A percentile compares a stretch with the other conserved stretches of the same genome.
These are phyloP conservation scores for Tetraodon nigroviridis DNA, from an alignment of 2,113 vertebrate genomes.

Conservation along the genomic window DNA sequence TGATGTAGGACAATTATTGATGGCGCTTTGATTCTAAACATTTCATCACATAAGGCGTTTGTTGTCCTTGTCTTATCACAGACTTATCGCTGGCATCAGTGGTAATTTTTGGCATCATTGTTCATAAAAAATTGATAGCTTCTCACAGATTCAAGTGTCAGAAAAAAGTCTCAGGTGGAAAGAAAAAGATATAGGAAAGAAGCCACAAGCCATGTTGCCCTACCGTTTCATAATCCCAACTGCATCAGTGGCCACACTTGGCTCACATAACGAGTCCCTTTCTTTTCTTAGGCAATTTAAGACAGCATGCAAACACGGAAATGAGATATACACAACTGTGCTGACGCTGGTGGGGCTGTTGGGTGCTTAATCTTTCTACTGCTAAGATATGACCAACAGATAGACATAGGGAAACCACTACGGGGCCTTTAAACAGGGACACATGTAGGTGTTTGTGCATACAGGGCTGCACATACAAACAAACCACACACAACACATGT, in stretches of 20 bases:
- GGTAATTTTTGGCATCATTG: conserved; percentile 41
- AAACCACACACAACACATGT: conserved; percentile 1
- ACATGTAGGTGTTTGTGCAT: conserved; percentile 28
- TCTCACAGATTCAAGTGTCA: conserved; percentile 50
- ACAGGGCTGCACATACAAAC: conserved; percentile 3
- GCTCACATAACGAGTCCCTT: conserved; percentile 68
- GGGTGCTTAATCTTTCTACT: conserved; percentile 34
- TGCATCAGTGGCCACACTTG: conserved; percentile 68
- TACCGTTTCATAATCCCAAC: conserved; percentile 28
- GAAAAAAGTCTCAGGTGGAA: conserved; percentile 21
- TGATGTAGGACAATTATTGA: not conserved
- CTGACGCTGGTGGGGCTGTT: conserved; percentile 18
- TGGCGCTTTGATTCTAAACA: not conserved
- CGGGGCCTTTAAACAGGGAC: conserved; percentile 43
- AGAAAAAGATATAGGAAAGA: conserved; percentile 44
- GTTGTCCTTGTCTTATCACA: conserved; percentile 4
- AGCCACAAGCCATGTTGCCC: conserved; percentile 37
- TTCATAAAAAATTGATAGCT: conserved; percentile 27
- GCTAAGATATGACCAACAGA: conserved; percentile 43
- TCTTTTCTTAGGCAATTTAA: conserved; percentile 57
- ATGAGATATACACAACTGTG: conserved; percentile 63
- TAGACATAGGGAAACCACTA: conserved; percentile 26
- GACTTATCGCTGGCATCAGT: conserved; percentile 28
- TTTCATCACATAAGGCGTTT: not conserved
- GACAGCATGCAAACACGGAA: conserved; percentile 62